A percentile compares a stretch with the other conserved stretches of the same genome.
Conservation (phyloP, 2,113 vertebrate genomes). For the Arothron firmamentum region DNA sequence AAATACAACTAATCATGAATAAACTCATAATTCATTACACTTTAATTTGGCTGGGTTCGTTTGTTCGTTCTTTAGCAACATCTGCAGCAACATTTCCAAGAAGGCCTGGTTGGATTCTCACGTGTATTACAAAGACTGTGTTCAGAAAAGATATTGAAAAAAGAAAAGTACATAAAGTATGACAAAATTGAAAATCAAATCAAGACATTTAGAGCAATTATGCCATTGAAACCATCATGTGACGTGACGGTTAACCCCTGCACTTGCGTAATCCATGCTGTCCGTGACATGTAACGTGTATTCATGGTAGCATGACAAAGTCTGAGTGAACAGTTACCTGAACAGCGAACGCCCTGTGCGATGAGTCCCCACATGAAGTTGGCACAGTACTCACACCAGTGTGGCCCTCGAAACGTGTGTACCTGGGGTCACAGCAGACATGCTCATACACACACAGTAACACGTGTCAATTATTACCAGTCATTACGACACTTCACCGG, state of each 20-base stretch:
- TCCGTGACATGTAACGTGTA: neutral
- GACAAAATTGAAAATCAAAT: neutral
- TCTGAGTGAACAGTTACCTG: conserved; percentile 77
- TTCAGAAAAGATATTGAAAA: neutral
- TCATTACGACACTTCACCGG: neutral
- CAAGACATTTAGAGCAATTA: neutral
- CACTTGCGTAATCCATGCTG: conserved; percentile 6
- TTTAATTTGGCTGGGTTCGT: neutral
- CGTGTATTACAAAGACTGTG: too few relatives aligned
- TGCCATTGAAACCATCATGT: neutral
- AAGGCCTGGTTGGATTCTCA: too few relatives aligned
- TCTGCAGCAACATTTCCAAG: neutral
- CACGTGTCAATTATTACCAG: conserved; percentile 6
- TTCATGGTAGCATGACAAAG: neutral
- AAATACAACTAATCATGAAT: too few relatives aligned
- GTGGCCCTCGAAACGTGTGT: conserved; percentile 92
- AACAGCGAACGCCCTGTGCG: conserved; percentile 94
- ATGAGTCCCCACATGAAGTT: conserved; percentile 99
- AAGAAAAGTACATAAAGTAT: neutral
- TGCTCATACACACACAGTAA: conserved; percentile 26
- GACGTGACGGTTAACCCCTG: too few relatives aligned
- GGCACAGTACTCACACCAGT: conserved; percentile 98
- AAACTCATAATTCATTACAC: neutral
- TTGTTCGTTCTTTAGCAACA: neutral
- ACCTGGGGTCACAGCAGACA: conserved; percentile 76